Base-by-base conservation (phyloP, 1,140 invertebrate species). In the Zaprionus africanus region DNA sequence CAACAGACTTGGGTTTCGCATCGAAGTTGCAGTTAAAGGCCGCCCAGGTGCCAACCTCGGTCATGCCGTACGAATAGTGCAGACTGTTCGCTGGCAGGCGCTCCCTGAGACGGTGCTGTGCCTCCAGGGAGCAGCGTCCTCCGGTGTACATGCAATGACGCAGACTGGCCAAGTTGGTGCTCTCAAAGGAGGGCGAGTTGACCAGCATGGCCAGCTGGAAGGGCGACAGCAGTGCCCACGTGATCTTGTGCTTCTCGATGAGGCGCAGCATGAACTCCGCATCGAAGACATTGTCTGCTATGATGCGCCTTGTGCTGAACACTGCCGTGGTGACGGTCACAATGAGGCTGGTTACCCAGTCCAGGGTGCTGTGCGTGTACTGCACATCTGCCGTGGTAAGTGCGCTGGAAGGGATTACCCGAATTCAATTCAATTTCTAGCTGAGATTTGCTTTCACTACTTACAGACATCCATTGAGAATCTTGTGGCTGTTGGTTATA, bases 401-500 rank as follows among this genome's bases (percentile, higher is more conserved):
- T 13, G 3, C 28, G 12, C 63, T 65, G 51, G 4, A 19, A 51
- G 5, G 2, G 28, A 46, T 46, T 17, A 17, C 2, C 6, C 2
- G 1, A 46, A 46, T 17, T n/a, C n/a, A 46, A 28, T 19, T 56
- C 13, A 5, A 26, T 4, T 49, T 6, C 1, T 24, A 15, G 1
- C 5, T 2, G 41, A 17, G 41, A 46, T 43, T n/a, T 2, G 6
- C 17, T n/a, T 46, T 6, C 2, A 11, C n/a, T 31, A 51, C 17
- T 67, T 63, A 79, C 65, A 62, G 22, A 36, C 26, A 28, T 15
- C 5, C 22, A 13, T 62, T 34, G 11, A 81, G 51, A 15, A 79
- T 58, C 51, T 63, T 67, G n/a, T 43, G 60, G 22, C 66, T 63
- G 78, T 96, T 95, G 2, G 95, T 95, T 24, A 96, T 93, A 93